These are phyloP conservation scores for Emmelina monodactyla DNA, from an alignment of 2,888 invertebrate genomes.

Conservation along the genomic window DNA sequence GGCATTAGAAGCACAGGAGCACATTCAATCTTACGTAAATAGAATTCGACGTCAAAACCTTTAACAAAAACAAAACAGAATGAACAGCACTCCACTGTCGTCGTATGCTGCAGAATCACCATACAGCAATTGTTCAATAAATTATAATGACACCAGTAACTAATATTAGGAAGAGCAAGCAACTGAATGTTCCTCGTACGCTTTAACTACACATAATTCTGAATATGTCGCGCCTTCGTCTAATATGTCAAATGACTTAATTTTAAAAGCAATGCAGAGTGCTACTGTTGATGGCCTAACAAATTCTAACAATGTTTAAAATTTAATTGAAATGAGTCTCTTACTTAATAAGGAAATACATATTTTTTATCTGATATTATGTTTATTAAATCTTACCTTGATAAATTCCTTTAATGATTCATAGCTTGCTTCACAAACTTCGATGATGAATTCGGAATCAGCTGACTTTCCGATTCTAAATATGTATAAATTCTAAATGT, in stretches of 20 bases:
- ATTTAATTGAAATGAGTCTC: not conserved
- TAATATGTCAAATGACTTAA: conserved; percentile 15
- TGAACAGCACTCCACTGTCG: conserved; percentile 15
- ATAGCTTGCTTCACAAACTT: conserved; percentile 19
- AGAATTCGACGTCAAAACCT: conserved; percentile 16
- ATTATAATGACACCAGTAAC: conserved; percentile 16
- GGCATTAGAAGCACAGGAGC: conserved; percentile 17
- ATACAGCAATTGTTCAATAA: conserved; percentile 14
- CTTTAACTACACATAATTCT: conserved; percentile 4
- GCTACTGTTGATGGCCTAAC: conserved; percentile 11
- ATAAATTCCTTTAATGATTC: conserved; percentile 16
- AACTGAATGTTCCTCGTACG: conserved; percentile 6
- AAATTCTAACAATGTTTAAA: conserved; percentile 9
- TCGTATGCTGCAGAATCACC: conserved; percentile 15
- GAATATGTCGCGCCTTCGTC: conserved; percentile 9
- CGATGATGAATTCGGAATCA: conserved; percentile 17
- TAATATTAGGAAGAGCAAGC: conserved; percentile 14
- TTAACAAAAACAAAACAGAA: conserved; percentile 15
- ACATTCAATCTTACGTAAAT: conserved; percentile 19
- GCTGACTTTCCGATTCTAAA: conserved; percentile 19
- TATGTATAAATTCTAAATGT: conserved; percentile 18
- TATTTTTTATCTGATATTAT: conserved; percentile 7
- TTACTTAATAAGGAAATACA: conserved; percentile 10
- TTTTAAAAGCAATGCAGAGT: conserved; percentile 12
- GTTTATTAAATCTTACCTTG: conserved; percentile 16